These are phyloP conservation scores for Gadus chalcogrammus DNA, from an alignment of 2,113 vertebrate genomes.

Conservation along the genomic window DNA sequence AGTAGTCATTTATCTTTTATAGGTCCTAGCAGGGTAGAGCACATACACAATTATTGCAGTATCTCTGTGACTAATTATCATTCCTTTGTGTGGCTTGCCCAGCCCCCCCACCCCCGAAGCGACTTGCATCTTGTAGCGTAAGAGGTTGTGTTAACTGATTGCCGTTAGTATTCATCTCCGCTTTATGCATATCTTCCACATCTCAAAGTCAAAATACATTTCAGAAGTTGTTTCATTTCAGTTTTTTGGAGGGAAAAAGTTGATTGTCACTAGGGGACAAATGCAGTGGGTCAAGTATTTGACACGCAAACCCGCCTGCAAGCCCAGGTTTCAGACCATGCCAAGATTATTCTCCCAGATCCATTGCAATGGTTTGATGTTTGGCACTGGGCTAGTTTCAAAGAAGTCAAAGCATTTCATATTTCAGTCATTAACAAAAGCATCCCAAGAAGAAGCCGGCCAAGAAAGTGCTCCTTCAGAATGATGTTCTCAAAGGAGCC, in stretches of 20 bases:
- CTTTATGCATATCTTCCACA: neutral
- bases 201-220: neutral
- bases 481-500: slow-evolving; percentile 31
- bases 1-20: slow-evolving; percentile 75
- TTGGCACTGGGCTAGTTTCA: slow-evolving; percentile 48
- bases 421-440: slow-evolving; percentile 54
- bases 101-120: slow-evolving; percentile 55
- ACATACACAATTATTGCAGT: slow-evolving; percentile 51
- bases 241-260: neutral
- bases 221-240: too few relatives aligned
- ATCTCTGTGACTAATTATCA: slow-evolving; percentile 68
- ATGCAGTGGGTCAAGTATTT: slow-evolving; percentile 33
- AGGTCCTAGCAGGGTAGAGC: slow-evolving; percentile 58
- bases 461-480: slow-evolving; percentile 47
- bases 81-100: slow-evolving; percentile 3
- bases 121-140: slow-evolving; percentile 45
- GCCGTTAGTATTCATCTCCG: slow-evolving; percentile 28
- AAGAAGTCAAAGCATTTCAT: slow-evolving; percentile 45
- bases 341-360: slow-evolving; percentile 57
- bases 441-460: slow-evolving; percentile 37
- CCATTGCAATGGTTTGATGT: slow-evolving; percentile 44
- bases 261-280: slow-evolving; percentile 20
- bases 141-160: slow-evolving; percentile 39
- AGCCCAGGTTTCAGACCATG: slow-evolving; percentile 33
- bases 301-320: slow-evolving; percentile 42